Percentiles rank a stretch among this genome's conserved stretches.
phyloP scores from a whole-genome alignment of 1,140 invertebrate genomes.

The Phymastichus coffea region DNA sequence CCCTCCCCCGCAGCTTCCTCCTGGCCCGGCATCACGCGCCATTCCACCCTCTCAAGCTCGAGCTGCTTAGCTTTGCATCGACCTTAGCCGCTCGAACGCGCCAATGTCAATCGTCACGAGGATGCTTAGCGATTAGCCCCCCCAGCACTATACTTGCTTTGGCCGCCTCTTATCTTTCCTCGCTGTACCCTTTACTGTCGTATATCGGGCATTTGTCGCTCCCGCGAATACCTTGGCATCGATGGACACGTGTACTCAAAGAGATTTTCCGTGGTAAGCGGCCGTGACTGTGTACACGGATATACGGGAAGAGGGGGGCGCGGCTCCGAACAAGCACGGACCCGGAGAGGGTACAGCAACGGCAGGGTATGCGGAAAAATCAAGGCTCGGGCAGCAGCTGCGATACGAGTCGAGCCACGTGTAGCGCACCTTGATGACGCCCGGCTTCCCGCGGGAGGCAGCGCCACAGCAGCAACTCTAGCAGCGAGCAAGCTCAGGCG shows the following conservation, averaged over 20 bases:
- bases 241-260: too few relatives aligned
- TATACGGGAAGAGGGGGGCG: too few relatives aligned
- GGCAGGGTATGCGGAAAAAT: slow-evolving; percentile 12
- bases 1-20: too few relatives aligned
- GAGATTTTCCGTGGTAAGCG: too few relatives aligned
- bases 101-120: slow-evolving; percentile 8
- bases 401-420: slow-evolving; percentile 7
- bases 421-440: slow-evolving; percentile 4
- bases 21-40: neutral
- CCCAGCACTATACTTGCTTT: neutral
- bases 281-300: too few relatives aligned
- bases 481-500: neutral
- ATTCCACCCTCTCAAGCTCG: slow-evolving; percentile 4
- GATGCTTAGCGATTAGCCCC: slow-evolving; percentile 20
- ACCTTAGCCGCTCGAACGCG: too few relatives aligned
- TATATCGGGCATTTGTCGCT: too few relatives aligned
- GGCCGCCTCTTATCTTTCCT: too few relatives aligned
- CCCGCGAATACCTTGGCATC: too few relatives aligned
- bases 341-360: too few relatives aligned
- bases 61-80: too few relatives aligned
- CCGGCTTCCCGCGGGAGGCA: slow-evolving; percentile 28
- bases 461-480: neutral
- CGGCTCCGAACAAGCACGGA: too few relatives aligned
- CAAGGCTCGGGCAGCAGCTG: neutral
- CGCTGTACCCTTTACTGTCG: neutral